Evolutionary conservation across 92 coral and sea anemone species (phyloP).

Genomic region (Bergia puertoricense): DNA sequence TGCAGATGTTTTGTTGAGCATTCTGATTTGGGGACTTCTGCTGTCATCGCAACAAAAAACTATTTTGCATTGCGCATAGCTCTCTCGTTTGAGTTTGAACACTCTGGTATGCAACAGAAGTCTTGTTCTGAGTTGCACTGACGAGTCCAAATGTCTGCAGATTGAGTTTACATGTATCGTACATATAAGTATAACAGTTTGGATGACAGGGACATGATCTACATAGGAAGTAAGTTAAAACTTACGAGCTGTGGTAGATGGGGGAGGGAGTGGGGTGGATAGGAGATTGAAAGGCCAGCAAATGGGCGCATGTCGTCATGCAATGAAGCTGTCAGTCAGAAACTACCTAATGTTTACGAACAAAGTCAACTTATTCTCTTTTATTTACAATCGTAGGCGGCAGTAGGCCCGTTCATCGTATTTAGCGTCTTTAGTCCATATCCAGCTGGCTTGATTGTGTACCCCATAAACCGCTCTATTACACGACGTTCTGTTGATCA

Average conservation of each 20-base stretch:
- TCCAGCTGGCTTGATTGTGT: background rate
- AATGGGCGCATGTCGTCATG: background rate
- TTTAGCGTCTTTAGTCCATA: constrained; percentile 20
- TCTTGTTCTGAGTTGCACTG: no score
- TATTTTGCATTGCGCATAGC: no score
- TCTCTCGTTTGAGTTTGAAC: no score
- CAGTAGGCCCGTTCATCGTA: constrained; percentile 23
- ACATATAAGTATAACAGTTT: no score
- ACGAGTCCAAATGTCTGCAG: no score
- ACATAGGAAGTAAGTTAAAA: no score
- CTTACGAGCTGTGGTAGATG: background rate
- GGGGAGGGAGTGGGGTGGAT: background rate
- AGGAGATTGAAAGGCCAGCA: background rate
- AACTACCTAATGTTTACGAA: background rate
- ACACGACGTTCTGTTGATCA: background rate
- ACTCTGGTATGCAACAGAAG: no score
- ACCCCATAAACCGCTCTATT: constrained; percentile 17
- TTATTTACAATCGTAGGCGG: background rate
- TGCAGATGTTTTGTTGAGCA: no score
- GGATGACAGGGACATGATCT: no score
- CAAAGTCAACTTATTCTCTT: background rate
- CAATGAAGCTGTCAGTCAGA: background rate
- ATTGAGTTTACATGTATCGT: no score
- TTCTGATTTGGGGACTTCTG: no score
- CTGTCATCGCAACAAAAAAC: no score